Evolutionary conservation across 2,888 invertebrate genomes (phyloP).

Genomic region (Phragmatobia fuliginosa): DNA sequence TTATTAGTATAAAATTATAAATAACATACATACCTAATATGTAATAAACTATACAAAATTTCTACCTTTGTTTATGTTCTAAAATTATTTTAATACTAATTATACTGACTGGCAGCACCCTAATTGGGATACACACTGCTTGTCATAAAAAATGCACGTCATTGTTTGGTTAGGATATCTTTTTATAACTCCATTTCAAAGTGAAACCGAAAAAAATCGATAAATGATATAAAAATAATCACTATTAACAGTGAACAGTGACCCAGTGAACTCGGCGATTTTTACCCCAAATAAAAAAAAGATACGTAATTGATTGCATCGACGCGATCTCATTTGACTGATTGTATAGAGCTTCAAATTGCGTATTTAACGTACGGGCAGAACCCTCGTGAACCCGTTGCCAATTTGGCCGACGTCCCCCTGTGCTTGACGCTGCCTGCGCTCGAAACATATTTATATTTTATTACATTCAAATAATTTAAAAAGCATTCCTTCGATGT

Average conservation of each 20-base stretch:
- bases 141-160: slow-evolving; percentile 33
- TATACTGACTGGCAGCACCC: slow-evolving; percentile 16
- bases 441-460: slow-evolving; percentile 72
- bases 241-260: slow-evolving; percentile 43
- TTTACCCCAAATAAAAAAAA: slow-evolving; percentile 72
- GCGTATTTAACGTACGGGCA: slow-evolving; percentile 84
- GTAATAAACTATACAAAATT: too few species aligned
- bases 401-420: slow-evolving; percentile 77
- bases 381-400: slow-evolving; percentile 78
- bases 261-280: slow-evolving; percentile 70
- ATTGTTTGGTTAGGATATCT: slow-evolving; percentile 43
- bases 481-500: slow-evolving; percentile 57
- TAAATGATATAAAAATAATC: slow-evolving; percentile 37
- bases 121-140: slow-evolving; percentile 15
- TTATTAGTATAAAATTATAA: too few species aligned
- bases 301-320: slow-evolving; percentile 83
- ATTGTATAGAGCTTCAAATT: slow-evolving; percentile 82
- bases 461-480: slow-evolving; percentile 67
- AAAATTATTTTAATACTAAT: not conserved
- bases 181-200: slow-evolving; percentile 21
- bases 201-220: slow-evolving; percentile 12
- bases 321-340: slow-evolving; percentile 81
- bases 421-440: slow-evolving; percentile 55
- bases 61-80: too few species aligned
- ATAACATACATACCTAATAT: too few species aligned